Evolutionary conservation across 2,113 vertebrate genomes (phyloP).

Genomic region (Callaeas wilsoni): DNA sequence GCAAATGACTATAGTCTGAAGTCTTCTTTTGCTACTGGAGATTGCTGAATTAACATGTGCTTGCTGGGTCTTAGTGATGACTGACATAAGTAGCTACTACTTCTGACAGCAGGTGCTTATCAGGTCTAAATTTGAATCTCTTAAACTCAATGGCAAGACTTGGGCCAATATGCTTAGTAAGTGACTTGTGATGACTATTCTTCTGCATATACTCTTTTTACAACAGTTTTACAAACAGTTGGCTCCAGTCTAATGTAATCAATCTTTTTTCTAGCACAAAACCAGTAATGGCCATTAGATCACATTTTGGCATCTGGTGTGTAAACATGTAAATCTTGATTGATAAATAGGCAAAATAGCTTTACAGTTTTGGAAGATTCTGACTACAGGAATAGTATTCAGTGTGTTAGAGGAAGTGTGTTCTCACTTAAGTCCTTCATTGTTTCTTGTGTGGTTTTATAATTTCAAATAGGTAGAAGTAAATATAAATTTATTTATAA

Average conservation of each 20-base stretch:
- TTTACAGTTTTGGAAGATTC: not conserved
- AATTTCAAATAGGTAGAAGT: not conserved
- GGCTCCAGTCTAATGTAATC: not conserved
- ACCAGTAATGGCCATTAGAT: not conserved
- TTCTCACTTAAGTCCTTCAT: not conserved
- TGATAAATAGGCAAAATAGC: not conserved
- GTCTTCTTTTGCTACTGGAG: not conserved
- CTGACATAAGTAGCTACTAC: not conserved
- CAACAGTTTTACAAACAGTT: not conserved
- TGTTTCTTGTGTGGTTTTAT: not conserved
- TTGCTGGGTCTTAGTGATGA: not conserved
- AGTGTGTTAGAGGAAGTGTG: not conserved
- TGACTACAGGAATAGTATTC: not conserved
- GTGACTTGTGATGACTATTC: not conserved
- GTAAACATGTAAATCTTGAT: not conserved
- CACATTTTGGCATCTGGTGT: not conserved
- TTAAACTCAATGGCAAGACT: not conserved
- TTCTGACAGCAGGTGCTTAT: constrained; percentile 12
- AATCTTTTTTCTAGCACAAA: not conserved
- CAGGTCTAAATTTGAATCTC: not conserved
- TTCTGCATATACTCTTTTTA: not conserved
- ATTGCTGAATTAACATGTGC: not conserved
- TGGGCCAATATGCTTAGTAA: not conserved
- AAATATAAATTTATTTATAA: not conserved
- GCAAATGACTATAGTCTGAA: not conserved